These are phyloP conservation scores for Rotaria socialis DNA, from an alignment of 2,888 invertebrate species.

Conservation along the genomic window DNA sequence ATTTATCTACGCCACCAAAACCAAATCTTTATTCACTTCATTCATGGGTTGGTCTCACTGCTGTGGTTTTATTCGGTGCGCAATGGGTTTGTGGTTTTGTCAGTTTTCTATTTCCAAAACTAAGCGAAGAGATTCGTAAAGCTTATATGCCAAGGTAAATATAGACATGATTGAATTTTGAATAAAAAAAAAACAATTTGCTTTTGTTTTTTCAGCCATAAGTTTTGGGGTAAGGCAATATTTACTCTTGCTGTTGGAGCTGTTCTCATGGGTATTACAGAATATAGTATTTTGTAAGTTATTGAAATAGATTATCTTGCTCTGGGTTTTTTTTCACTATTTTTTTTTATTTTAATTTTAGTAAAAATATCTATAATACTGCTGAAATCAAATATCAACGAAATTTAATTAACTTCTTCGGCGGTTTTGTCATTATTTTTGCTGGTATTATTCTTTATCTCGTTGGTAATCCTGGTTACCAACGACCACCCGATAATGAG, in stretches of 20 bases:
- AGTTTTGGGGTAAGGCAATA: slow-evolving; percentile 64
- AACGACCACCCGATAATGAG: slow-evolving; percentile 30
- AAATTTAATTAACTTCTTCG: neutral
- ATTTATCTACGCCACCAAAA: slow-evolving; percentile 51
- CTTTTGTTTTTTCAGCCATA: slow-evolving; percentile 5
- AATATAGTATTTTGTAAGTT: slow-evolving; percentile 55
- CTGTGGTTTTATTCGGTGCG: slow-evolving; percentile 69
- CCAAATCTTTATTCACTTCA: slow-evolving; percentile 64
- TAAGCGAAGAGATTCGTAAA: slow-evolving; percentile 65
- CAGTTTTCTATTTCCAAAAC: slow-evolving; percentile 72
- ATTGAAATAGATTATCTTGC: no score
- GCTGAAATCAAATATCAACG: neutral
- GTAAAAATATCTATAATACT: neutral
- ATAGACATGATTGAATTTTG: no score
- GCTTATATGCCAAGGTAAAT: slow-evolving; percentile 66
- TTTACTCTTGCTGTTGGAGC: slow-evolving; percentile 70
- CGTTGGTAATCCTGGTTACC: neutral
- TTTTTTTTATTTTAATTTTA: neutral
- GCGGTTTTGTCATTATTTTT: neutral
- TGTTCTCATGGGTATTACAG: slow-evolving; percentile 72
- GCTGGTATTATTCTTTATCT: slow-evolving; percentile 15
- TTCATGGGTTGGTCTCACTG: slow-evolving; percentile 75
- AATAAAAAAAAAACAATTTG: neutral
- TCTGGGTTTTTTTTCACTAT: no score
- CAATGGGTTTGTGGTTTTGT: slow-evolving; percentile 73